Evolutionary conservation across 2,888 invertebrate genomes (phyloP).

Genomic region (Ophraella communa): DNA sequence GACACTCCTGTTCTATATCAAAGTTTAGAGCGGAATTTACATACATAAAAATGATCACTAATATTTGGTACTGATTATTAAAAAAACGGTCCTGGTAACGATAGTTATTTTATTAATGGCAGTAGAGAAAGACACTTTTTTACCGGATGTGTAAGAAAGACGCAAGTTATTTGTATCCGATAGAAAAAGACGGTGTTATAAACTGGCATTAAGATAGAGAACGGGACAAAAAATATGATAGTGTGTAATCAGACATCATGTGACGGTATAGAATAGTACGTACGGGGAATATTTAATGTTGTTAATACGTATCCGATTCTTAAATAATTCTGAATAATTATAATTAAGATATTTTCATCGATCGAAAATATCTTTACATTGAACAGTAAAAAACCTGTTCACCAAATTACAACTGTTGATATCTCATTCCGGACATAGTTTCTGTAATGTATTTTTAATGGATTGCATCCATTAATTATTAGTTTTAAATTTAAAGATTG

Average conservation of each 20-base stretch:
- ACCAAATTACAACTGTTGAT: too few species aligned
- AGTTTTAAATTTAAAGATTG: too few species aligned
- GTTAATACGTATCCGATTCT: slow-evolving; percentile 3
- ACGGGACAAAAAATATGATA: slow-evolving; percentile 60
- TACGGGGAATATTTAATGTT: slow-evolving; percentile 52
- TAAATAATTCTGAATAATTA: background rate
- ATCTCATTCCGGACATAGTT: too few species aligned
- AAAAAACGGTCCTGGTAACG: slow-evolving; percentile 25
- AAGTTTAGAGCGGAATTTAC: too few species aligned
- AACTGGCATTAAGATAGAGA: slow-evolving; percentile 42
- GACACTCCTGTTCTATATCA: too few species aligned
- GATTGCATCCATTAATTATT: too few species aligned
- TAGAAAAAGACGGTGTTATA: slow-evolving; percentile 51
- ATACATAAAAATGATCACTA: too few species aligned
- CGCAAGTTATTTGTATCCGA: slow-evolving; percentile 59
- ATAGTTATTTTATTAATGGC: slow-evolving; percentile 53
- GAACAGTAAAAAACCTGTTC: too few species aligned
- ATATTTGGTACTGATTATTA: background rate
- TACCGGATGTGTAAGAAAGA: slow-evolving; percentile 61
- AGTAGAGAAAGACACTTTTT: slow-evolving; percentile 42
- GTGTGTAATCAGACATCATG: slow-evolving; percentile 60
- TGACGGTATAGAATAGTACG: slow-evolving; percentile 55
- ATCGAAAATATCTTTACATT: background rate
- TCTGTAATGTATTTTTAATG: too few species aligned
- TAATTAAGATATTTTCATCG: background rate